These are phyloP conservation scores for Calyptommatus sinebrachiatus DNA, from an alignment of 2,113 vertebrate genomes.

Conservation along the genomic window DNA sequence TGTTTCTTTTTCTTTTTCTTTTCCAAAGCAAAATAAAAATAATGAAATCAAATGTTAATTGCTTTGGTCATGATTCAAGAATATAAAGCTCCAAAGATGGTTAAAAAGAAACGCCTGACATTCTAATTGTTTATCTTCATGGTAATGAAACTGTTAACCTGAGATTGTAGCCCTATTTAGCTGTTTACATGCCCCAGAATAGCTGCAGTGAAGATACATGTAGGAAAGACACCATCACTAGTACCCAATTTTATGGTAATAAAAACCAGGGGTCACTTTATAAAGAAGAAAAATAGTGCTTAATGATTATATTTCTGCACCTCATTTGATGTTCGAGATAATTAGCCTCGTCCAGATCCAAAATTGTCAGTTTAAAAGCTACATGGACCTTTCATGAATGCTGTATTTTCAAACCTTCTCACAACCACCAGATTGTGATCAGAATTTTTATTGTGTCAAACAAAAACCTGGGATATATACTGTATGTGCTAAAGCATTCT, in stretches of 20 bases:
- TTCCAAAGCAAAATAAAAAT: not conserved
- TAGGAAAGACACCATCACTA: conserved; percentile 67
- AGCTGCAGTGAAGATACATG: conserved; percentile 33
- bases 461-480: conserved; percentile 12
- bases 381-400: conserved; percentile 57
- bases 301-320: conserved; percentile 66
- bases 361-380: conserved; percentile 53
- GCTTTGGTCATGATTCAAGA: conserved; percentile 38
- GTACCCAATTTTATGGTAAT: conserved; percentile 66
- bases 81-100: conserved; percentile 27
- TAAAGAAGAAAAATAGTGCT: conserved; percentile 57
- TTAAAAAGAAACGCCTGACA: conserved; percentile 34
- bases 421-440: conserved; percentile 23
- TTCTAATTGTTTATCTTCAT: conserved; percentile 38
- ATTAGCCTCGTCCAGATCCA: conserved; percentile 70
- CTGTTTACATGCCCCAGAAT: conserved; percentile 61
- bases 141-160: conserved; percentile 48
- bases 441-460: conserved; percentile 28
- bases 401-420: conserved; percentile 45
- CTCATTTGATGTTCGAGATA: conserved; percentile 80
- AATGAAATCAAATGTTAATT: conserved; percentile 7
- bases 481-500: conserved; percentile 10
- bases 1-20: not conserved
- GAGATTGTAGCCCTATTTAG: conserved; percentile 61
- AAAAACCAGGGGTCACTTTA: conserved; percentile 55